Evolutionary conservation across 2,113 vertebrate genomes (phyloP).

Genomic region (Perccottus glenii): DNA sequence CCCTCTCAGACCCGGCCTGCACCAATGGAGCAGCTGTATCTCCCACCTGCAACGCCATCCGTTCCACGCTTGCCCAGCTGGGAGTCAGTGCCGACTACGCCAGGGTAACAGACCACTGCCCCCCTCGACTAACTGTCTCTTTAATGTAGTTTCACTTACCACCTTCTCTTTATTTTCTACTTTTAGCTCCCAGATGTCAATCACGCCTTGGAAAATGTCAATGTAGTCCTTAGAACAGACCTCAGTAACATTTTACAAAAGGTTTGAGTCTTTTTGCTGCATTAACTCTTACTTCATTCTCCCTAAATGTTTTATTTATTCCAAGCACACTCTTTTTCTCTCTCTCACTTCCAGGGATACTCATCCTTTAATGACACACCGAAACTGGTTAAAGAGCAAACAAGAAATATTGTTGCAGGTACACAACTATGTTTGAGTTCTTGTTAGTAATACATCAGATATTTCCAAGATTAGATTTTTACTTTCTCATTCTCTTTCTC

Average conservation of each 20-base stretch:
- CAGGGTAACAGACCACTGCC: conserved; percentile 70
- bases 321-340: neutral
- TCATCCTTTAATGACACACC: conserved; percentile 88
- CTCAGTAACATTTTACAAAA: conserved; percentile 87
- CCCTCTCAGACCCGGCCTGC: conserved; percentile 84
- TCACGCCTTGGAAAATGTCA: conserved; percentile 79
- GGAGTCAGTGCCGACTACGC: conserved; percentile 77
- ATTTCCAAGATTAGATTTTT: conserved; percentile 15
- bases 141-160: neutral
- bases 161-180: neutral
- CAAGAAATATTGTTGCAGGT: conserved; percentile 83
- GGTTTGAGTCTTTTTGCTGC: conserved; percentile 69
- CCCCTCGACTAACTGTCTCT: neutral
- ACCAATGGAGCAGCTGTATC: conserved; percentile 64
- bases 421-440: conserved; percentile 17
- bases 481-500: conserved; percentile 26
- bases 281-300: neutral
- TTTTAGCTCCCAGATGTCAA: conserved; percentile 83
- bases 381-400: conserved; percentile 85
- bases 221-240: conserved; percentile 83
- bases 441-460: neutral
- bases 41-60: conserved; percentile 82
- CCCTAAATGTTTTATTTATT: neutral
- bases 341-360: conserved; percentile 84
- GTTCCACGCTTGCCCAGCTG: conserved; percentile 79